A percentile compares a stretch with the other conserved stretches of the same genome.
Conservation (phyloP, 2,797 vertebrate species). For the Pipistrellus nathusii region DNA sequence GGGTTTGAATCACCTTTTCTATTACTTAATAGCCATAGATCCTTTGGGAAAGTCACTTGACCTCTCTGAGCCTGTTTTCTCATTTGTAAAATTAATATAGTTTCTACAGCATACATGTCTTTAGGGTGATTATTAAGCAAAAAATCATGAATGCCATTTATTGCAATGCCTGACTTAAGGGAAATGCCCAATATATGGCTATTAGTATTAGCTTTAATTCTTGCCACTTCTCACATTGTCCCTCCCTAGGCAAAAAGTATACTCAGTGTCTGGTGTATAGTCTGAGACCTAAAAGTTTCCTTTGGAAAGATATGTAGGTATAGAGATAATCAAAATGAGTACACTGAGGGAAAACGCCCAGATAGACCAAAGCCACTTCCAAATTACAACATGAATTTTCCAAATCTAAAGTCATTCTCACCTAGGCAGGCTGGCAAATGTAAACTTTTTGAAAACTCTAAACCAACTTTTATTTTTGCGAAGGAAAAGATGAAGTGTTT, state of each 20-base stretch:
- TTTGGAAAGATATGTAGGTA: not conserved
- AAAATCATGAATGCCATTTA: not conserved
- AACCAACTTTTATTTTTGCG: conserved; percentile 58
- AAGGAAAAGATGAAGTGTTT: conserved; percentile 35
- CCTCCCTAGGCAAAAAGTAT: not conserved
- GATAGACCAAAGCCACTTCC: not conserved
- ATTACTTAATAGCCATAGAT: not conserved
- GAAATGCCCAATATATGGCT: not conserved
- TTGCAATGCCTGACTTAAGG: not conserved
- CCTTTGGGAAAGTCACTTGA: conserved; percentile 18
- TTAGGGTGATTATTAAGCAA: not conserved
- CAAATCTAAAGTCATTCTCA: conserved; percentile 21
- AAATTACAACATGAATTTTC: not conserved
- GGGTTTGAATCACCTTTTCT: not conserved
- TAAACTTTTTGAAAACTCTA: conserved; percentile 21
- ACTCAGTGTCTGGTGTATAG: not conserved
- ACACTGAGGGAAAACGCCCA: not conserved
- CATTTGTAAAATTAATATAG: conserved; percentile 10
- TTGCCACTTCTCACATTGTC: not conserved
- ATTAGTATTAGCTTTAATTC: not conserved
- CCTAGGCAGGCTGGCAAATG: not conserved
- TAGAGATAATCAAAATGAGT: not conserved
- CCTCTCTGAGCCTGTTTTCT: not conserved
- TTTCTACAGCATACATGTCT: not conserved
- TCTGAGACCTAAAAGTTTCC: not conserved